phyloP scores from a whole-genome alignment of 2,888 invertebrate species.

The Lordiphosa andalusiaca region DNA sequence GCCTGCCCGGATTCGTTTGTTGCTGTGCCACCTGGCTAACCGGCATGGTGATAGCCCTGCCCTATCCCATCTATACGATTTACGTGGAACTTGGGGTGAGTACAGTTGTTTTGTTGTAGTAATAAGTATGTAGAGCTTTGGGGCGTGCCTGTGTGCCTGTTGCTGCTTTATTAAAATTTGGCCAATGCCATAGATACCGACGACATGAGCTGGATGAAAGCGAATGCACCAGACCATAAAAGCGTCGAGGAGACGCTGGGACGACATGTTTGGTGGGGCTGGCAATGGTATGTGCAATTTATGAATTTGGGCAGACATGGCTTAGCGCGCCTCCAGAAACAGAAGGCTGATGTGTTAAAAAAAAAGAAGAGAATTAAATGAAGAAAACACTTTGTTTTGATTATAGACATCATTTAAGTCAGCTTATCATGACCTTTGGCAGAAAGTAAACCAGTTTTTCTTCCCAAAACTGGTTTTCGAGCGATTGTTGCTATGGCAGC shows the following conservation, averaged over 20 bases:
- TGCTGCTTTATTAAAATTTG: conserved; percentile 39
- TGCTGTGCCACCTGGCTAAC: conserved; percentile 87
- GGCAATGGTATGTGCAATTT: background rate
- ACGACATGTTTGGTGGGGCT: background rate
- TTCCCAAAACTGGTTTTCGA: no score
- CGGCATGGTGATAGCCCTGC: conserved; percentile 86
- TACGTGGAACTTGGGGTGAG: conserved; percentile 86
- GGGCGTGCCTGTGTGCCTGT: background rate
- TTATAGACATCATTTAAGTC: no score
- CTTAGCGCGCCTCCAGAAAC: no score
- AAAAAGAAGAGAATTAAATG: no score
- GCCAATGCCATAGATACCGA: conserved; percentile 17
- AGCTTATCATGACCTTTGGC: no score
- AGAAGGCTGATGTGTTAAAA: no score
- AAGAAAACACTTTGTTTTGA: no score
- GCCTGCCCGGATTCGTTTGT: conserved; percentile 85
- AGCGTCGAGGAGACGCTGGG: conserved; percentile 31
- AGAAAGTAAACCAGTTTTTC: no score
- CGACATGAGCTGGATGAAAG: conserved; percentile 50
- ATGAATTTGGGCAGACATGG: conserved; percentile 1
- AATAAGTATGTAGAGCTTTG: background rate
- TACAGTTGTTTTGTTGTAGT: conserved; percentile 40
- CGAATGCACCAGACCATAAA: conserved; percentile 55
- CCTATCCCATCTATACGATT: conserved; percentile 87
- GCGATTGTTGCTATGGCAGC: no score